These are phyloP conservation scores for Camelus dromedarius DNA, from an alignment of 2,113 vertebrate species.

Conservation along the genomic window DNA sequence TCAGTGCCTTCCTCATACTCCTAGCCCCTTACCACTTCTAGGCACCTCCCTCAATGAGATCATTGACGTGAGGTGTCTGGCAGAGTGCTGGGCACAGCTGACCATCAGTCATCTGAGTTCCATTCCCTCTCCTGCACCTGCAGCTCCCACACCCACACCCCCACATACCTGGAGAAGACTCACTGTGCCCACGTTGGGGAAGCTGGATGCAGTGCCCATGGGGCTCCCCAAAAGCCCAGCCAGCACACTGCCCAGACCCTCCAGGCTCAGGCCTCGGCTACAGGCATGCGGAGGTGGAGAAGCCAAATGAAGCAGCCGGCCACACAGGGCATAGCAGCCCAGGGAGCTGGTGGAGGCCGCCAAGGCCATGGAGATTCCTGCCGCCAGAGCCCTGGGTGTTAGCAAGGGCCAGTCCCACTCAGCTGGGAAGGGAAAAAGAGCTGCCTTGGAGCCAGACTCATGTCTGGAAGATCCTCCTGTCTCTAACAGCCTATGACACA, in stretches of 20 bases:
- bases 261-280: constrained; percentile 89
- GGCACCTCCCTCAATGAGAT: neutral
- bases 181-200: constrained; percentile 87
- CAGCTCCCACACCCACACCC: neutral
- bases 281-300: constrained; percentile 83
- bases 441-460: neutral
- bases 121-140: neutral
- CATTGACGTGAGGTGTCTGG: neutral
- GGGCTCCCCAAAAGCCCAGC: constrained; percentile 89
- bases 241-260: constrained; percentile 90
- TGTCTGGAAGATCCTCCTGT: neutral
- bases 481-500: neutral
- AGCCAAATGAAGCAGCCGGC: constrained; percentile 84
- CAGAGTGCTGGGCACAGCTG: neutral
- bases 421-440: constrained; percentile 79
- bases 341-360: constrained; percentile 88
- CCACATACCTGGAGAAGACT: constrained; percentile 89
- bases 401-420: constrained; percentile 87
- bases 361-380: constrained; percentile 89
- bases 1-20: neutral
- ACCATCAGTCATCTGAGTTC: neutral
- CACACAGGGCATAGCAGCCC: constrained; percentile 89
- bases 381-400: constrained; percentile 84
- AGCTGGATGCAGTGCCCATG: constrained; percentile 87
- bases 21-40: neutral